Percentiles rank a stretch among this genome's conserved stretches.
Evolutionary conservation across 1,140 invertebrate genomes (phyloP).

Genomic region (Pogonomyrmex barbatus): DNA sequence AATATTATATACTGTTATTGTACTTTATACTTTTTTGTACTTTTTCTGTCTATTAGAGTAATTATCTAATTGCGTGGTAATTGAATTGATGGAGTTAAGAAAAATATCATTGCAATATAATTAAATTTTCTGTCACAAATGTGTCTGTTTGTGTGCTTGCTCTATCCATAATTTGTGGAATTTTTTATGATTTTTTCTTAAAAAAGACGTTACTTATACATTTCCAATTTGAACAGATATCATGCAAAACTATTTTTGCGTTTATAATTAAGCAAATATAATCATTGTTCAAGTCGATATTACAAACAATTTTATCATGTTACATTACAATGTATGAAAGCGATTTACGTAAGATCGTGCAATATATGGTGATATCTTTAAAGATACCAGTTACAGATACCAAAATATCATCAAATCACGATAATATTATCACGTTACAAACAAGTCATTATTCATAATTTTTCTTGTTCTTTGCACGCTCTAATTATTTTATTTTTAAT

Average conservation of each 20-base stretch:
- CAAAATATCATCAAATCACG: neutral
- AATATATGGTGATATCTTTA: slow-evolving; percentile 20
- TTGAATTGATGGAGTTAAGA: neutral
- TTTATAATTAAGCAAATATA: neutral
- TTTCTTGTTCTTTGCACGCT: neutral
- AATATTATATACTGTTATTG: too few species aligned
- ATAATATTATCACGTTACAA: slow-evolving; percentile 7
- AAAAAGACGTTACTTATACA: neutral
- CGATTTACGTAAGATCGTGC: slow-evolving; percentile 43
- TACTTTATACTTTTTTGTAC: too few species aligned
- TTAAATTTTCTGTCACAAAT: neutral
- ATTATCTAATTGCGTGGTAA: neutral
- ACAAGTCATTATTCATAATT: neutral
- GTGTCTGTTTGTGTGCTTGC: neutral
- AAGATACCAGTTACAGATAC: neutral
- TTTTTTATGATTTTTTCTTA: neutral
- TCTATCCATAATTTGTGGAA: neutral
- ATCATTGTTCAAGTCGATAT: neutral
- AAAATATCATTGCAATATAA: neutral
- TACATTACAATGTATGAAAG: neutral
- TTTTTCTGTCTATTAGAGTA: neutral
- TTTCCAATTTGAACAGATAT: neutral
- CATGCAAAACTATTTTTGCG: neutral
- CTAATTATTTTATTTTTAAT: neutral
- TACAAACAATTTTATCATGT: slow-evolving; percentile 56